Evolutionary conservation across 2,888 invertebrate species (phyloP), one percentile per base, ranked within the genome.

Genomic region (Odontothrips loti): DNA sequence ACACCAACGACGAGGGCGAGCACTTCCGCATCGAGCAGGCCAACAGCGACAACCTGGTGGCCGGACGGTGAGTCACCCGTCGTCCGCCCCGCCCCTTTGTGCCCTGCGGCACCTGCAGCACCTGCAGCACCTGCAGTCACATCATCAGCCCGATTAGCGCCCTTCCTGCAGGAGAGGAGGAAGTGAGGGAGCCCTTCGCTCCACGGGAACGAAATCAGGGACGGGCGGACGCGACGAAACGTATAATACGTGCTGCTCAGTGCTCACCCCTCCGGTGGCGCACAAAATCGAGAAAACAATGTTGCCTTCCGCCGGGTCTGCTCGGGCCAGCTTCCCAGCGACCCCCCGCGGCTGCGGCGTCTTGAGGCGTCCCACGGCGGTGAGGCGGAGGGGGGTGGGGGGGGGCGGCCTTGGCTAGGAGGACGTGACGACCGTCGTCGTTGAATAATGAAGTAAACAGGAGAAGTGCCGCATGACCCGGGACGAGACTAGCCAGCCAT

Each of bases 1-100:
- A 90, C 83, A 92, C 92, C 86, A 90, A 91, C 86, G 93, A 93
- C 86, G 90, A 90, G 85, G 94, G 93, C 3, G 90, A 91, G 83
- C 92, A 92, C 85, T 94, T 92, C 86, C 94, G 94, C 86, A 89
- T 88, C 83, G 89, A 88, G 82, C 87, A 90, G 82, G 92, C 93
- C 51, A 91, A 91, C 85, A 91, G 90, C 75, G 92, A 92, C 86
- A 90, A 92, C 84, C 89, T 90, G 80, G 91, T 91, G 51, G 90
- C 92, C 79, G 93, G 87, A 79, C 84, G 84, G 85, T 85, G 83
- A 81, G 81, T 80, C 29, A 6, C 34, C 34, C 34, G n/a, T n/a
- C n/a, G n/a, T n/a, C 58, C 58, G 20, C 17, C 4, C 4, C 51
- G 51, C 58, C 58, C 34, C 34, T 43, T 43, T 43, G 34, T 43